Conservation (phyloP, 35 echinoderm and acorn worm genomes). For the Lytechinus pictus region DNA sequence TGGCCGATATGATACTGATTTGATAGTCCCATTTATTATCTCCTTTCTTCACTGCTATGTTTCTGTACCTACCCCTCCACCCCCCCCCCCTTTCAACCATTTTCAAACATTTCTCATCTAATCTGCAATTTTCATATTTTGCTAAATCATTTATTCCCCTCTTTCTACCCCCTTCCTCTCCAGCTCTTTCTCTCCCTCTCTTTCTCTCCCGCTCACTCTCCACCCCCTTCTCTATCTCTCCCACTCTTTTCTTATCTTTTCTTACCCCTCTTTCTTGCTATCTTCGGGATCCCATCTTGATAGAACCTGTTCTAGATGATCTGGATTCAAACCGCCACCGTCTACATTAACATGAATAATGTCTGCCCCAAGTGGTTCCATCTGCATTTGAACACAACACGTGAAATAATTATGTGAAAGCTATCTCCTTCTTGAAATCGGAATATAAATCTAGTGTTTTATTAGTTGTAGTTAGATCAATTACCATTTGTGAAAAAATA, state of each 20-base stretch:
- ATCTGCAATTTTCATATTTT: no score
- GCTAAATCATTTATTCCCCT: neutral
- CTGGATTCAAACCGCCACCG: constrained; percentile 79
- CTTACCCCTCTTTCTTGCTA: constrained; percentile 64
- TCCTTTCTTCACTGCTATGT: no score
- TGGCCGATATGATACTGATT: no score
- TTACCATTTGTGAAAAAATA: no score
- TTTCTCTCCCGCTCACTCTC: neutral
- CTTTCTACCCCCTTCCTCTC: neutral
- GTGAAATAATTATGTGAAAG: neutral
- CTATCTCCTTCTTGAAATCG: neutral
- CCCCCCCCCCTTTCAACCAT: neutral
- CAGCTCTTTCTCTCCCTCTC: neutral
- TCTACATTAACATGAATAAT: constrained; percentile 68
- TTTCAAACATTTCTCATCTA: neutral
- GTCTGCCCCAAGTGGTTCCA: constrained; percentile 54
- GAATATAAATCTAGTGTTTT: neutral
- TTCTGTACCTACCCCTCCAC: neutral
- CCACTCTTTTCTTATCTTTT: neutral
- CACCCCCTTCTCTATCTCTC: neutral
- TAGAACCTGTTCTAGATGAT: constrained; percentile 60
- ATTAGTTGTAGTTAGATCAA: no score
- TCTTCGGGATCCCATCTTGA: constrained; percentile 78
- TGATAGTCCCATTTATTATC: no score
- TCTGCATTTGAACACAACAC: constrained; percentile 15